Conservation (phyloP, 2,888 invertebrate species). For the Cotesia congregata region DNA sequence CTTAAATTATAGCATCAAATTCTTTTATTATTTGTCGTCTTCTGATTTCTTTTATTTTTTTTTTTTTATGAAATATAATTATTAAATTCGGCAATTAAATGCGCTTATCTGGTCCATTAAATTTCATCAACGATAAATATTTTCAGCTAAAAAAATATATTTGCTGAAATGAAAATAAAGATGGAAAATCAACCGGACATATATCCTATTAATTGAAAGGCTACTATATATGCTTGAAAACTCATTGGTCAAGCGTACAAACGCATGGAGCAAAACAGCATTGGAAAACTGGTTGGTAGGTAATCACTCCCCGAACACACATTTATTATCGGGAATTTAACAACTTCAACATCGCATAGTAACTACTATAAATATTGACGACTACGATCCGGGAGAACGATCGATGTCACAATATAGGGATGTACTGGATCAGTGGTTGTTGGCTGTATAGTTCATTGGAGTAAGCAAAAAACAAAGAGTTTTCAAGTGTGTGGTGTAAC, state of each 20-base stretch:
- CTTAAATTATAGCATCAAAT: not conserved
- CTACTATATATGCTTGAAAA: constrained; percentile 11
- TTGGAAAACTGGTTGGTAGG: constrained; percentile 21
- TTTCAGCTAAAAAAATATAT: not conserved
- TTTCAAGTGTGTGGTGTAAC: constrained; percentile 24
- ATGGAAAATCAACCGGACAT: constrained; percentile 35
- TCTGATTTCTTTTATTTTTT: not conserved
- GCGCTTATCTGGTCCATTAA: not conserved
- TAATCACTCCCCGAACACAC: constrained; percentile 55
- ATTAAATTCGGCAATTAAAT: not conserved
- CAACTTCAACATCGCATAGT: constrained; percentile 61
- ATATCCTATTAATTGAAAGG: constrained; percentile 35
- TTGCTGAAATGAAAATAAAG: constrained; percentile 33
- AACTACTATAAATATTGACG: constrained; percentile 55
- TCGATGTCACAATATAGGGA: constrained; percentile 65
- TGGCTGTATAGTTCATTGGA: constrained; percentile 50
- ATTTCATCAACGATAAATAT: not conserved
- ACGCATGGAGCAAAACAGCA: constrained; percentile 22
- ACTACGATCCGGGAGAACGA: constrained; percentile 57
- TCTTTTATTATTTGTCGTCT: not conserved
- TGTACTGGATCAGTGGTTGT: constrained; percentile 62
- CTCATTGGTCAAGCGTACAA: constrained; percentile 28
- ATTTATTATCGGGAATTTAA: constrained; percentile 68
- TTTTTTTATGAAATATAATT: not conserved
- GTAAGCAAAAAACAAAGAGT: constrained; percentile 43